Conservation (phyloP, 2,888 invertebrate species). For the Clitarchus hookeri region DNA sequence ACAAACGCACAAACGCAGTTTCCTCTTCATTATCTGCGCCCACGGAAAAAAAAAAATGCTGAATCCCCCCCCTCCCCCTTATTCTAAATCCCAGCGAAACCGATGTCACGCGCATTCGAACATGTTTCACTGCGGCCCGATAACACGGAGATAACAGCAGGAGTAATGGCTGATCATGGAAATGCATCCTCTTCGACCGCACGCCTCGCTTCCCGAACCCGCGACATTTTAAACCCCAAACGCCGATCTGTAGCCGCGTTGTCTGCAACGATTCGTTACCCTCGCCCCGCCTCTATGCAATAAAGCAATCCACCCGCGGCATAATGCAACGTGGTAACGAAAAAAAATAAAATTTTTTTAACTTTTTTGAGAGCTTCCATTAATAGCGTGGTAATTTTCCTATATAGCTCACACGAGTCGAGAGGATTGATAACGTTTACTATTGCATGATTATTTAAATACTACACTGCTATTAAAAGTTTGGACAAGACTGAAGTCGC, state of each 20-base stretch:
- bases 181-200: conserved; percentile 1
- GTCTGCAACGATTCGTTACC: background rate
- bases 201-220: background rate
- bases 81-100: background rate
- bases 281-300: background rate
- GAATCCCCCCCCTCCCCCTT: no score
- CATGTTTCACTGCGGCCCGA: background rate
- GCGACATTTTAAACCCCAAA: background rate
- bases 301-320: no score
- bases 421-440: no score
- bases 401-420: no score
- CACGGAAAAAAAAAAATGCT: no score
- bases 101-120: background rate
- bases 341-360: no score
- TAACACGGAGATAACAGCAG: background rate
- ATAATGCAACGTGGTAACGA: no score
- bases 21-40: background rate
- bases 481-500: no score
- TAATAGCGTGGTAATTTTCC: no score
- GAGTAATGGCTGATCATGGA: conserved; percentile 10
- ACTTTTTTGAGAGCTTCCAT: no score
- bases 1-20: background rate
- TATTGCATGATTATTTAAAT: no score
- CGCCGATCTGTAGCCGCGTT: background rate
- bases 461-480: no score